Conservation (phyloP, 2,888 invertebrate genomes). For the Caenorhabditis sp. region DNA sequence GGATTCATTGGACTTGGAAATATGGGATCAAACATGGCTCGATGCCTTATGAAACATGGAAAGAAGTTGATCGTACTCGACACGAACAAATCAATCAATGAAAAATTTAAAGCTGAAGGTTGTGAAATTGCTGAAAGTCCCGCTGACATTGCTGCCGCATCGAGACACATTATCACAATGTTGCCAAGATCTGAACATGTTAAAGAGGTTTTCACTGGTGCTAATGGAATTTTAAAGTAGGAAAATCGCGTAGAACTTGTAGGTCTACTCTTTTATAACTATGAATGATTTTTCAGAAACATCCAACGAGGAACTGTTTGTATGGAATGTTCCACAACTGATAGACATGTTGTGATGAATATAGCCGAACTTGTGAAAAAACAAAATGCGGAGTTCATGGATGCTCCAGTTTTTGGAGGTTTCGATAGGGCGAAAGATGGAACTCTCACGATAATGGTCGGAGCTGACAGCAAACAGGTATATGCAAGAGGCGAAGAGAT, state of each 20-base stretch:
- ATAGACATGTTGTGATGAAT: constrained; percentile 81
- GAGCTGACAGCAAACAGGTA: constrained; percentile 79
- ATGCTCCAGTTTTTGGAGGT: constrained; percentile 97
- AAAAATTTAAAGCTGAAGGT: constrained; percentile 72
- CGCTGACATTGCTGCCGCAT: constrained; percentile 82
- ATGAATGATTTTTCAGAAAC: constrained; percentile 70
- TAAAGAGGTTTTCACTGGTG: constrained; percentile 73
- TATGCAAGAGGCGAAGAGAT: constrained; percentile 78
- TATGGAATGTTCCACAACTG: constrained; percentile 94
- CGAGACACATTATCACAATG: constrained; percentile 87
- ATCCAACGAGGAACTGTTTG: constrained; percentile 81
- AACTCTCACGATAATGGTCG: constrained; percentile 91
- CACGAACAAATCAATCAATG: constrained; percentile 66
- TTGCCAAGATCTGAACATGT: constrained; percentile 91
- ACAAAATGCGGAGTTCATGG: constrained; percentile 82
- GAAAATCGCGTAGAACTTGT: not conserved
- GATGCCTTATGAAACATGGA: constrained; percentile 83
- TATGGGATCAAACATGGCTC: constrained; percentile 95
- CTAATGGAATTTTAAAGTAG: constrained; percentile 43
- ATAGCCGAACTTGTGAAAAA: constrained; percentile 76
- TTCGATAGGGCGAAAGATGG: constrained; percentile 82
- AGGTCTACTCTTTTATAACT: no score
- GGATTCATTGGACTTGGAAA: constrained; percentile 78
- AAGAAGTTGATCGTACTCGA: constrained; percentile 86
- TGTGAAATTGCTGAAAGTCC: constrained; percentile 78